These are phyloP conservation scores for Lepidonotus clava DNA, from an alignment of 2,888 invertebrate species.

Conservation along the genomic window DNA sequence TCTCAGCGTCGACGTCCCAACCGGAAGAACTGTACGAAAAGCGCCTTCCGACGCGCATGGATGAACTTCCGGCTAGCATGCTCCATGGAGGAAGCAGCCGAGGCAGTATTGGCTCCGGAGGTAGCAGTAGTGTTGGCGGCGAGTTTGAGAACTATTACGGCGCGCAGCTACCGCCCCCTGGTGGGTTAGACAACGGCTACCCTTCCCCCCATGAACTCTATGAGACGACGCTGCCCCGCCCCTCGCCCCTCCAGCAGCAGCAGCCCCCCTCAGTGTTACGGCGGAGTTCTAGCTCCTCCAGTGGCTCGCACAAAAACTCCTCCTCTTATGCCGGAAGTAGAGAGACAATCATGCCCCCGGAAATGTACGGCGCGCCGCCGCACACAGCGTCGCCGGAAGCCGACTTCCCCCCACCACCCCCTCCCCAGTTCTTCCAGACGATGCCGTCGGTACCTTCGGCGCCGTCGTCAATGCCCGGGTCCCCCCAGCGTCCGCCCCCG, in stretches of 20 bases:
- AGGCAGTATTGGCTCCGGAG: not conserved
- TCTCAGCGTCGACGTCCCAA: not conserved
- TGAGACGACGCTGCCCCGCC: slow-evolving; percentile 22
- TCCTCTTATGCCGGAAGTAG: slow-evolving; percentile 28
- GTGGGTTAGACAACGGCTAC: slow-evolving; percentile 28
- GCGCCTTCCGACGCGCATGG: slow-evolving; percentile 5
- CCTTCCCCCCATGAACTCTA: slow-evolving; percentile 44
- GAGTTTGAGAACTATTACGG: slow-evolving; percentile 12
- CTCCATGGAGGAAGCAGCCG: not conserved
- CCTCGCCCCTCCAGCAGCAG: not conserved
- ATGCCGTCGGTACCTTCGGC: slow-evolving; percentile 16
- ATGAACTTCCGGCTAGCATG: not conserved
- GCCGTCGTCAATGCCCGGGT: slow-evolving; percentile 27
- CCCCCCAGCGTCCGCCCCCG: slow-evolving; percentile 31
- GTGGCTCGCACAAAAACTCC: not conserved
- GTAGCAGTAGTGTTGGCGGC: not conserved
- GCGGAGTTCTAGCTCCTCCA: not conserved
- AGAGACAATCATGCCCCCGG: not conserved
- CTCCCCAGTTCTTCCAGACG: slow-evolving; percentile 42
- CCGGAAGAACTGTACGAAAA: slow-evolving; percentile 44
- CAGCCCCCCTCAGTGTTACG: not conserved
- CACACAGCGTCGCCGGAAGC: slow-evolving; percentile 3
- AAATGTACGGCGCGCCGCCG: not conserved
- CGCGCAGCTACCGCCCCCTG: not conserved
- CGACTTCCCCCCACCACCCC: slow-evolving; percentile 37